Evolutionary conservation across 2,113 vertebrate species (phyloP).

Genomic region (Tyto alba): DNA sequence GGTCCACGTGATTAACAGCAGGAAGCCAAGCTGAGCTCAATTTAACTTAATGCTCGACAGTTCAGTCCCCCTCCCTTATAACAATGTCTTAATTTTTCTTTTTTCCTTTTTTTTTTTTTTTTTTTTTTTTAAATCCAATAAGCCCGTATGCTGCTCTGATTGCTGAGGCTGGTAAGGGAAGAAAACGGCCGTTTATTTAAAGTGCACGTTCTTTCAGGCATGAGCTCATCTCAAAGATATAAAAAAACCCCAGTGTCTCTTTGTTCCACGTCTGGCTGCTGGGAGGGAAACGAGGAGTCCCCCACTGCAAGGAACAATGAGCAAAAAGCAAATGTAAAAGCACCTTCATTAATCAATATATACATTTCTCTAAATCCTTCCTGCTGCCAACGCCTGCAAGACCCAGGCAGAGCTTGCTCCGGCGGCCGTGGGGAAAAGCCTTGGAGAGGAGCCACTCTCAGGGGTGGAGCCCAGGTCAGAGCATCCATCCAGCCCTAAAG

Average conservation of each 20-base stretch:
- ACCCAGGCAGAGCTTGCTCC: neutral
- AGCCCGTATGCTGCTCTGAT: neutral
- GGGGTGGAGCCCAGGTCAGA: neutral
- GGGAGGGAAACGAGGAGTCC: constrained; percentile 4
- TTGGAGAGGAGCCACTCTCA: neutral
- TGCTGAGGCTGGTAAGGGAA: neutral
- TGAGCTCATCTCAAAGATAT: constrained; percentile 52
- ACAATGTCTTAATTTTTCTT: neutral
- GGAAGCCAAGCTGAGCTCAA: constrained; percentile 7
- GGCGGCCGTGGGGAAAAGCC: neutral
- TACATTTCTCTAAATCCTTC: neutral
- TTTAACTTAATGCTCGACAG: neutral
- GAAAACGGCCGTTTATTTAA: constrained; percentile 26
- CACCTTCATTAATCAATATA: constrained; percentile 27
- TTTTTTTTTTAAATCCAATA: neutral
- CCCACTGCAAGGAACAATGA: constrained; percentile 35
- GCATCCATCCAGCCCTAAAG: neutral
- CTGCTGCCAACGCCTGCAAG: neutral
- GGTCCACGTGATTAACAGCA: neutral
- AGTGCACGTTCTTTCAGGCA: constrained; percentile 24
- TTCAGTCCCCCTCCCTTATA: neutral
- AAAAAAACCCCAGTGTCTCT: neutral
- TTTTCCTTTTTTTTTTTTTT: neutral
- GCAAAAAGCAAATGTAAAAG: neutral
- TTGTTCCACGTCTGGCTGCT: neutral